These are phyloP conservation scores for Anneissia japonica DNA, from an alignment of 35 echinoderm and acorn worm species.

Conservation along the genomic window DNA sequence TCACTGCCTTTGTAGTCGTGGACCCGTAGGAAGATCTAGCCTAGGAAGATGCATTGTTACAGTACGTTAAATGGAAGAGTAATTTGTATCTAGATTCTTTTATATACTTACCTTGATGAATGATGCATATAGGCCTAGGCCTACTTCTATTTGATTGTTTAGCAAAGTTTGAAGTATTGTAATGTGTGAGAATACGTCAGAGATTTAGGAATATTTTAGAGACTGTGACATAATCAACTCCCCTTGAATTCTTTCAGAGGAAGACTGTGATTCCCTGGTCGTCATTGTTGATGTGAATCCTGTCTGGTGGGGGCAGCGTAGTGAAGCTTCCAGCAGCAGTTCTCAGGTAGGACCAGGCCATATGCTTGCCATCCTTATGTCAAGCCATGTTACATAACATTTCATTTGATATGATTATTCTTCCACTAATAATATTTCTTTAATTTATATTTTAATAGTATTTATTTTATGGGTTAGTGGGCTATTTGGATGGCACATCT, in stretches of 20 bases:
- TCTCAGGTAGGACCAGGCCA: neutral
- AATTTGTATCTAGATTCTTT: too few species aligned
- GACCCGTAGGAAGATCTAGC: too few species aligned
- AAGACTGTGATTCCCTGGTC: slow-evolving; percentile 55
- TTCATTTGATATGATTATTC: neutral
- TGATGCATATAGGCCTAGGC: too few species aligned
- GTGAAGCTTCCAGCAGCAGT: neutral
- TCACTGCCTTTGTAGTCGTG: too few species aligned
- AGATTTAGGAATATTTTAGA: too few species aligned
- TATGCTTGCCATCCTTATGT: neutral
- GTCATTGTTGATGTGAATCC: slow-evolving; percentile 91
- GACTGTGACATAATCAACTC: too few species aligned
- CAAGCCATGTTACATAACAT: neutral
- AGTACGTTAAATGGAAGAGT: too few species aligned
- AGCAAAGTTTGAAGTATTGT: too few species aligned
- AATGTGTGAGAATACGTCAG: too few species aligned
- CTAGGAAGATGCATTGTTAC: too few species aligned
- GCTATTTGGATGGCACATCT: neutral
- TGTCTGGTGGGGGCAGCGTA: slow-evolving; percentile 86
- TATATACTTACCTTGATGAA: too few species aligned
- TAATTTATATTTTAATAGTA: neutral
- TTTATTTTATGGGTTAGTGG: neutral
- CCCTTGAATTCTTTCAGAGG: slow-evolving; percentile 29
- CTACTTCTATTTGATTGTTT: too few species aligned
- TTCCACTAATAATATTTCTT: neutral